Evolutionary conservation across 2,888 invertebrate species (phyloP).

Genomic region (Colostygia pectinataria): DNA sequence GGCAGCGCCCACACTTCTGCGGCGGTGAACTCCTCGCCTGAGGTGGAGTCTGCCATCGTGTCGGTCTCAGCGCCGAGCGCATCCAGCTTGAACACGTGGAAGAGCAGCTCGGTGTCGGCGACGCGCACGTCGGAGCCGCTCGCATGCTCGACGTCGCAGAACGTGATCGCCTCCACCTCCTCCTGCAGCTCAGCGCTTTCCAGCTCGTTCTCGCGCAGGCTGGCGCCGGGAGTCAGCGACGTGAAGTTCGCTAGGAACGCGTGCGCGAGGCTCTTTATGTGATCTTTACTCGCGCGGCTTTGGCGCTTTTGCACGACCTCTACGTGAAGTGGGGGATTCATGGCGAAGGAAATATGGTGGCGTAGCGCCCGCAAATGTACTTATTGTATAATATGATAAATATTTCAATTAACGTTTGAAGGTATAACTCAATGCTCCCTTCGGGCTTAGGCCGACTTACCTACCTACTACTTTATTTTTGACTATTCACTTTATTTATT

Average conservation of each 20-base stretch:
- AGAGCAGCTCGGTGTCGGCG: constrained; percentile 49
- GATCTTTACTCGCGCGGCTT: constrained; percentile 56
- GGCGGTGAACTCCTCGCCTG: constrained; percentile 81
- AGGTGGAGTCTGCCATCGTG: constrained; percentile 68
- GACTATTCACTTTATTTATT: too few relatives aligned
- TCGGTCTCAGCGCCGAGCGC: constrained; percentile 62
- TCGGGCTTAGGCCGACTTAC: too few relatives aligned
- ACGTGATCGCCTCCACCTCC: constrained; percentile 59
- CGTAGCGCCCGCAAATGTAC: too few relatives aligned
- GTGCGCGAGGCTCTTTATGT: constrained; percentile 55
- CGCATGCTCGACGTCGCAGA: constrained; percentile 65
- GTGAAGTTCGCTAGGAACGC: constrained; percentile 54
- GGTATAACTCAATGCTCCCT: too few relatives aligned
- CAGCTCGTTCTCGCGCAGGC: constrained; percentile 47
- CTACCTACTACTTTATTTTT: too few relatives aligned
- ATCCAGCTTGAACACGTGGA: constrained; percentile 63
- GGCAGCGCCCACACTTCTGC: constrained; percentile 94
- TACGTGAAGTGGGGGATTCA: constrained; percentile 61
- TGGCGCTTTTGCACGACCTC: constrained; percentile 67
- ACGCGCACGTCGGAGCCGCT: constrained; percentile 27
- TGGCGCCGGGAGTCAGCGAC: constrained; percentile 57
- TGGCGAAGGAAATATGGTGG: constrained; percentile 22
- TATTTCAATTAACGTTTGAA: too few relatives aligned
- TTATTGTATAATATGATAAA: too few relatives aligned
- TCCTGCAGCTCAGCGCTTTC: constrained; percentile 52